These are phyloP conservation scores for Chalcis sispes DNA, from an alignment of 2,888 invertebrate species.

Conservation along the genomic window DNA sequence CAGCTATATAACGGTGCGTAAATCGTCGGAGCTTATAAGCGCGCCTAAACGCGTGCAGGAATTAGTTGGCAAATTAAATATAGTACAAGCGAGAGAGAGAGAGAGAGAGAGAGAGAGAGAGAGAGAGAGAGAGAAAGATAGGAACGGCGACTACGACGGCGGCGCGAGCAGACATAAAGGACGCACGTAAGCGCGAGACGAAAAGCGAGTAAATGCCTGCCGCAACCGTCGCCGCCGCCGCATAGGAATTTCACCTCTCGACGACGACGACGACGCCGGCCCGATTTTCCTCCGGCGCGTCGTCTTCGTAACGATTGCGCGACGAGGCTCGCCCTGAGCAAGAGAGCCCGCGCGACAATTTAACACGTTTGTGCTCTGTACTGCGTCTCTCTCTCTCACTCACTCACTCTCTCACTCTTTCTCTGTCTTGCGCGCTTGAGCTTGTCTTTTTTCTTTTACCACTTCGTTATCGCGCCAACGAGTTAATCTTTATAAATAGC, in stretches of 20 bases:
- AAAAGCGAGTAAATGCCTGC: constrained; percentile 57
- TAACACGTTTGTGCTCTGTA: constrained; percentile 60
- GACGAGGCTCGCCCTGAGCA: too few species aligned
- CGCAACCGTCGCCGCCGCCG: too few species aligned
- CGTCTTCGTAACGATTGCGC: too few species aligned
- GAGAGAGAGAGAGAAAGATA: too few species aligned
- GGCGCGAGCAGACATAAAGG: constrained; percentile 53
- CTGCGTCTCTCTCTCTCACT: constrained; percentile 55
- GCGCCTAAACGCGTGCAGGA: constrained; percentile 40
- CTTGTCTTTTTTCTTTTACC: constrained; percentile 61
- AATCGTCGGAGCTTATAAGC: too few species aligned
- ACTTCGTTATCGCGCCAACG: constrained; percentile 74
- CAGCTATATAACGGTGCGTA: too few species aligned
- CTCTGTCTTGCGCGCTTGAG: constrained; percentile 33
- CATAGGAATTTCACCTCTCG: constrained; percentile 63
- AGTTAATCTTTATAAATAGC: constrained; percentile 75
- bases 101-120: too few species aligned
- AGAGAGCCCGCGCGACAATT: constrained; percentile 65
- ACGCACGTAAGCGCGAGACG: constrained; percentile 49
- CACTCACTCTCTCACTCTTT: constrained; percentile 38
- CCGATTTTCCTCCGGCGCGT: constrained; percentile 66
- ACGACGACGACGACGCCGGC: constrained; percentile 62
- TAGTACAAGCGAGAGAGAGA: constrained; percentile 39
- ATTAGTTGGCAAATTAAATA: constrained; percentile 56
- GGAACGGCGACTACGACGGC: constrained; percentile 25